Evolutionary conservation across 2,797 vertebrate species (phyloP), one percentile per base, ranked within the genome.

Genomic region (Lagocephalus sceleratus): DNA sequence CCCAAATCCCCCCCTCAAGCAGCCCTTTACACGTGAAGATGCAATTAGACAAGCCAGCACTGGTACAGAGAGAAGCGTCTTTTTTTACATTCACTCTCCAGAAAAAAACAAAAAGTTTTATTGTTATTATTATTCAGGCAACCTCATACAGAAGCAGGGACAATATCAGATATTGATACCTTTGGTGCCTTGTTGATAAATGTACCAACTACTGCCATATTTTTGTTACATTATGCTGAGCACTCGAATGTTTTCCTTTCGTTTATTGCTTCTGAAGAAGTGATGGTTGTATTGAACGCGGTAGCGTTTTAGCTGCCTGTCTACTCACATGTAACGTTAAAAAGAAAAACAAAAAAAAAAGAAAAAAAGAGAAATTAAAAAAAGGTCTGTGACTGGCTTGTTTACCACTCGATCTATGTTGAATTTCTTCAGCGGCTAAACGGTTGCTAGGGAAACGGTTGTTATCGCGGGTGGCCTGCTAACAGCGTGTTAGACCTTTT

Each of bases 291-390:
- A 92, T 78, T 92, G 85, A 61, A 80, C 77, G 66, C 17, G 91
- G 95, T 94, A 94, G 94, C 92, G 94, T 99, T 98, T 95, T 98
- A 98, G 92, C 94, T 95, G 94, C 95, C 93, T 70, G 83, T 83
- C 83, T 82, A 89, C 75, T 85, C 82, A 88, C 86, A 71, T 90
- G 88, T 90, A 90, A 87, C 40, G 40, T 42, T n/a, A 42, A 42
- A 19, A 35, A 35, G 90, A 87, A 87, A 58, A 85, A 81, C 62
- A 81, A 70, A 63, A 79, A 80, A 83, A 78, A 78, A 78, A 76
- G 66, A 61, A 76, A 76, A 55, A 75, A 78, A 76, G 60, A 17
- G 22, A 14, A 35, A 35, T 14, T 14, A 35, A 35, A 35, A 69
- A 53, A 66, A 26, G 19, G 74, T 79, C 53, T 76, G 54, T 53